Evolutionary conservation across 2,797 vertebrate genomes (phyloP).

Genomic region (Pteronotus mesoamericanus): DNA sequence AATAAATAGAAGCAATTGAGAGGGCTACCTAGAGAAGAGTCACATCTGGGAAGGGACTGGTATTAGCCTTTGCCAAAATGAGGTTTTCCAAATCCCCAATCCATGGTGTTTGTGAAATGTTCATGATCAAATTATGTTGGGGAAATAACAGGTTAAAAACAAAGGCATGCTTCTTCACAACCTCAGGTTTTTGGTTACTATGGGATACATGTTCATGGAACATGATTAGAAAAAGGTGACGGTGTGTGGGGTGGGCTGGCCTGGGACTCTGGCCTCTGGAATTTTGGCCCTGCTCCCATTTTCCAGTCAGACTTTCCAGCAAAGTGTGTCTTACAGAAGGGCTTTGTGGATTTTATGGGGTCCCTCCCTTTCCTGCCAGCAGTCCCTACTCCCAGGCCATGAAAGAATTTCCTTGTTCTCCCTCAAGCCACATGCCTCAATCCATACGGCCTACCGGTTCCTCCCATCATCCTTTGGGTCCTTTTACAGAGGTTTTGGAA

Average conservation of each 20-base stretch:
- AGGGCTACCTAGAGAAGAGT: neutral
- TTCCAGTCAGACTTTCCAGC: constrained; percentile 41
- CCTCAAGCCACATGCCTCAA: neutral
- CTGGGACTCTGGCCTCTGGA: neutral
- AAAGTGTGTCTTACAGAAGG: constrained; percentile 40
- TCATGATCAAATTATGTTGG: neutral
- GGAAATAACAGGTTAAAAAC: constrained; percentile 8
- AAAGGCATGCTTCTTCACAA: neutral
- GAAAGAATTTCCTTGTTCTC: constrained; percentile 57
- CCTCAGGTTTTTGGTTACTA: neutral
- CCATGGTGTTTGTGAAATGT: neutral
- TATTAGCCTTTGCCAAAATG: neutral
- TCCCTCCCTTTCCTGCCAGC: constrained; percentile 21
- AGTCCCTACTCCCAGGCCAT: neutral
- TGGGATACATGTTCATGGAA: neutral
- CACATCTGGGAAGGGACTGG: neutral
- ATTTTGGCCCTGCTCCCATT: constrained; percentile 41
- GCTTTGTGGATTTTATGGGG: constrained; percentile 22
- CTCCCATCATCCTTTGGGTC: neutral
- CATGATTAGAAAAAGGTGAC: neutral
- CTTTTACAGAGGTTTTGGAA: neutral
- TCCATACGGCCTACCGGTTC: neutral
- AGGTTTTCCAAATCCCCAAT: neutral
- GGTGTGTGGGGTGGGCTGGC: neutral
- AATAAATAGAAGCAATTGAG: neutral